Evolutionary conservation across 2,888 invertebrate genomes (phyloP).

Genomic region (Anorthoa munda): DNA sequence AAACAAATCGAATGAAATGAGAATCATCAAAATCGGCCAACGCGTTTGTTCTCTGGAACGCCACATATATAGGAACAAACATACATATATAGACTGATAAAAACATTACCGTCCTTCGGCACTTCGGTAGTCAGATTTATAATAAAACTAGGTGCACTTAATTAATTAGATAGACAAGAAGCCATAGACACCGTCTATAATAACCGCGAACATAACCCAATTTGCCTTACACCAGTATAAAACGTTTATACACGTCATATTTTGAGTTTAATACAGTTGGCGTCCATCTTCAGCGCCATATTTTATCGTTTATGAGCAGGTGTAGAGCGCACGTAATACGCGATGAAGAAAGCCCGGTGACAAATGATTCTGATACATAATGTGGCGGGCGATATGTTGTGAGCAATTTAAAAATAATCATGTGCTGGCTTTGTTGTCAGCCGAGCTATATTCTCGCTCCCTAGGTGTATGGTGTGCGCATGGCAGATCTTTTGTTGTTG

Average conservation of each 20-base stretch:
- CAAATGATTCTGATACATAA: slow-evolving; percentile 62
- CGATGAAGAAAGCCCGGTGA: slow-evolving; percentile 58
- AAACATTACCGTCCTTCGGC: no score
- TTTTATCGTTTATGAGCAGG: slow-evolving; percentile 65
- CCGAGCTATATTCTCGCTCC: slow-evolving; percentile 44
- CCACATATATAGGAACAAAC: no score
- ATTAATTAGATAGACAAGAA: slow-evolving; percentile 10
- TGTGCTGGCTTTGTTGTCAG: slow-evolving; percentile 52
- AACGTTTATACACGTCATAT: slow-evolving; percentile 22
- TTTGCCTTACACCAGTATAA: slow-evolving; percentile 14
- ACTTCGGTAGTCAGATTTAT: background rate
- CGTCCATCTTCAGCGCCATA: slow-evolving; percentile 48
- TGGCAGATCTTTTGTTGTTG: slow-evolving; percentile 50
- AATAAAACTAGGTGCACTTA: background rate
- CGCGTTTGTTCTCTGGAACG: no score
- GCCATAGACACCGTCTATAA: background rate
- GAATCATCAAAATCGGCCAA: no score
- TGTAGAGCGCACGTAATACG: slow-evolving; percentile 56
- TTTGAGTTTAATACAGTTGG: slow-evolving; percentile 37
- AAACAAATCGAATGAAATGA: no score
- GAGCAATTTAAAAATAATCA: slow-evolving; percentile 63
- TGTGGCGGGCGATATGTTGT: slow-evolving; percentile 58
- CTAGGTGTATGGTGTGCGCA: slow-evolving; percentile 13
- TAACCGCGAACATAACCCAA: slow-evolving; percentile 18
- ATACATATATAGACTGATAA: no score